Percentiles rank a stretch among this genome's conserved stretches.
phyloP scores from a whole-genome alignment of 1,140 invertebrate genomes.

The Eueides isabella region DNA sequence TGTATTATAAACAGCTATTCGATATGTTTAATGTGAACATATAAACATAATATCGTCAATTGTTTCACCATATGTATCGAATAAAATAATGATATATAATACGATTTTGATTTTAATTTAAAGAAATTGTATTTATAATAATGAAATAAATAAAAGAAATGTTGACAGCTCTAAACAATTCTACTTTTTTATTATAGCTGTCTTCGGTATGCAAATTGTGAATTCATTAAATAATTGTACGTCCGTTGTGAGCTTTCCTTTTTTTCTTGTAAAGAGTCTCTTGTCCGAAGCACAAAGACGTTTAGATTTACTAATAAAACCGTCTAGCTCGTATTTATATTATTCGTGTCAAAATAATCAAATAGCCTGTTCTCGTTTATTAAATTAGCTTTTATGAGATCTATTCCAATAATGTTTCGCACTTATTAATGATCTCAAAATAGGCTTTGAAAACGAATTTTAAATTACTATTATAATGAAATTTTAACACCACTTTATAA shows the following conservation, averaged over 20 bases:
- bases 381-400: slow-evolving; percentile 26
- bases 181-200: slow-evolving; percentile 49
- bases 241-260: slow-evolving; percentile 55
- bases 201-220: slow-evolving; percentile 72
- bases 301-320: slow-evolving; percentile 51
- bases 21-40: no score
- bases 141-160: background rate
- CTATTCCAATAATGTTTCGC: background rate
- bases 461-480: background rate
- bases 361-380: slow-evolving; percentile 24
- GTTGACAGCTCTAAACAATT: slow-evolving; percentile 19
- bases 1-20: no score
- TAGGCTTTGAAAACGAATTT: background rate
- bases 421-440: background rate
- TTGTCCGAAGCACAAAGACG: slow-evolving; percentile 45
- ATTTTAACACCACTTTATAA: background rate
- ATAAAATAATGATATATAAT: no score
- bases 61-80: no score
- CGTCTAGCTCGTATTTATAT: slow-evolving; percentile 43
- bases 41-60: no score
- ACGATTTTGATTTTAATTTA: no score
- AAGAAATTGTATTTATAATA: no score
- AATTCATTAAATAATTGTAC: slow-evolving; percentile 20
- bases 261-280: slow-evolving; percentile 66
- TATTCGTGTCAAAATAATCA: slow-evolving; percentile 33